Base-by-base conservation (phyloP, 2,797 vertebrate species). In the Acomys russatus region DNA sequence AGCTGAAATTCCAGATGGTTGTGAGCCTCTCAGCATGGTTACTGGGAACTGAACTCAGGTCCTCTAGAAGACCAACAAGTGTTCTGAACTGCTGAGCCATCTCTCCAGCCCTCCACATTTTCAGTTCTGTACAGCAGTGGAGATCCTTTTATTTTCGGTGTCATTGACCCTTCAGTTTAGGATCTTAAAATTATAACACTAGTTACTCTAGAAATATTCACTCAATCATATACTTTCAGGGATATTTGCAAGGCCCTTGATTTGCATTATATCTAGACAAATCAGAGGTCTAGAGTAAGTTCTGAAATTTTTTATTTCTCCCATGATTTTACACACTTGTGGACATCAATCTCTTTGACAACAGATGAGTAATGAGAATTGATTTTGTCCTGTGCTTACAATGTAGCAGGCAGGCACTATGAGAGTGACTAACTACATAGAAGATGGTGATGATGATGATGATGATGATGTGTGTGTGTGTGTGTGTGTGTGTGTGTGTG, bases 191-290 rank as follows among this genome's bases (percentile, higher is more conserved):
- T 2, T 10, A 33, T 84, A 91, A 88, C 20, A 56, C 3, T 17
- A 3, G 51, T 83, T 92, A 49, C 63, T 82, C 33, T 18, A 77
- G 10, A 90, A 93, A 83, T 54, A 71, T 25, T 23, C 23, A 83
- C 17, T 35, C 22, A 84, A 2, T 54, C 33, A 3, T 95, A 84
- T 56, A 86, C 73, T 80, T 73, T 92, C 3, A 70, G 25, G 20
- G 35, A 14, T 92, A 38, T 79, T 95, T 56, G 44, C 10, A 79
- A 77, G 66, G 86, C 56, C 12, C 9, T 14, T 90, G 11, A 14
- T 93, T 84, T 4, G 33, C 68, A 95, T 92, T 80, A 77, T 77
- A 77, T 85, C 6, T 90, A 84, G 20, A 20, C 61, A 88, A 77
- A 91, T 28, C 23, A 49, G 11, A 30, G 61, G 76, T 82, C 59